Base-by-base conservation (phyloP, 2,888 invertebrate genomes). In the Catocala fraxini region DNA sequence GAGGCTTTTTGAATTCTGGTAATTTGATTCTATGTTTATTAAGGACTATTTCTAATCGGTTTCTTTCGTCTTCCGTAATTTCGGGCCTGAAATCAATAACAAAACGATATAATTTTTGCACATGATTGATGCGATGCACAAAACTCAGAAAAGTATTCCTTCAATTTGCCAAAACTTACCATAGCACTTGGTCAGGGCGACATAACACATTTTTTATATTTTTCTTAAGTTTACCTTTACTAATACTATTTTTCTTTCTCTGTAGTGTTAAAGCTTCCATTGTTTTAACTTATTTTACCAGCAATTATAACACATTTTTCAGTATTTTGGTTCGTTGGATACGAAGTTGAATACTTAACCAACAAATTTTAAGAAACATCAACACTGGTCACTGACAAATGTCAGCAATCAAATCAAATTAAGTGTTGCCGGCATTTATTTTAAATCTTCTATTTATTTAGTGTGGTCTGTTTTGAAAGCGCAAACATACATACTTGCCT, bases 201-300 rank as follows among this genome's bases (percentile, higher is more conserved):
- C 91, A 90, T 48, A 94, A 67, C 15, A 93, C 84, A 77, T 93
- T 93, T 85, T 90, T 92, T 10, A 94, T 86, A 13, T 89, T 91
- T 85, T 90, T 93, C 77, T 92, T 91, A 10, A 94, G 68, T 82
- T 93, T 92, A n/a, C 89, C 88, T 75, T 91, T 94, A 57, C 77
- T 88, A 1, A 90, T 82, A 13, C 80, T 73, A 49, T 69, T 78
- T 79, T 90, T 91, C 67, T 89, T 92, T 59, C 83, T 88, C 70
- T 79, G 84, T 58, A 90, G 77, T 39, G 86, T 88, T 49, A 80
- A 68, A 41, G 89, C 91, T 75, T 86, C 86, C 86, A 88, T 89
- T 43, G 42, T 68, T 43, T 6, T 7, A 39, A 49, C 9, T 42
- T 43, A 43, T 15, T 39, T 10, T 49, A 33, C 34, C 6, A 33